phyloP scores from a whole-genome alignment of 2,888 invertebrate species.

The Omphaloscelis lunosa region DNA sequence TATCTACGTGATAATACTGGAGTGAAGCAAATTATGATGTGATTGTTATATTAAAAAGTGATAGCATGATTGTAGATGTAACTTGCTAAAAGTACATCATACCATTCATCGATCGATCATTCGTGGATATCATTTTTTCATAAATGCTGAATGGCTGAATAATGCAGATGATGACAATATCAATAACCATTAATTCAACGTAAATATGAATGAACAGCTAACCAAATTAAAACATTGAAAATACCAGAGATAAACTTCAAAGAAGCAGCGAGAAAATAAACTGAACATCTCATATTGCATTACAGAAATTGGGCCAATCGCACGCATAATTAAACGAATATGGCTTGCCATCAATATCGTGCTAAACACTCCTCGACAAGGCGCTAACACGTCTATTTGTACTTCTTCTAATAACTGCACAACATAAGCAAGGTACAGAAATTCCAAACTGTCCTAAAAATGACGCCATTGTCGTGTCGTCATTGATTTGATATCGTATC shows the following conservation, averaged over 20 bases:
- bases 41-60: slow-evolving; percentile 51
- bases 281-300: slow-evolving; percentile 4
- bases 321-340: slow-evolving; percentile 51
- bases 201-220: neutral
- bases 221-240: slow-evolving; percentile 1
- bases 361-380: slow-evolving; percentile 54
- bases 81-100: slow-evolving; percentile 6
- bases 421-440: slow-evolving; percentile 27
- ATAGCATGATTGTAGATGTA: slow-evolving; percentile 13
- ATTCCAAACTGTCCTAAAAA: neutral
- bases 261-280: neutral
- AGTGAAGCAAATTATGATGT: slow-evolving; percentile 37
- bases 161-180: neutral
- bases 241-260: slow-evolving; percentile 9
- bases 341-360: slow-evolving; percentile 48
- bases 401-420: slow-evolving; percentile 27
- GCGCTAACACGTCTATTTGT: slow-evolving; percentile 44
- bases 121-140: neutral
- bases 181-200: too few species aligned
- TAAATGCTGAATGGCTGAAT: neutral
- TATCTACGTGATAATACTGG: slow-evolving; percentile 60
- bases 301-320: slow-evolving; percentile 27
- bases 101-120: too few species aligned
- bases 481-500: neutral
- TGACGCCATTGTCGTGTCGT: neutral